Conservation (phyloP, 2,113 vertebrate genomes). For the Orientallactaga bullata region DNA sequence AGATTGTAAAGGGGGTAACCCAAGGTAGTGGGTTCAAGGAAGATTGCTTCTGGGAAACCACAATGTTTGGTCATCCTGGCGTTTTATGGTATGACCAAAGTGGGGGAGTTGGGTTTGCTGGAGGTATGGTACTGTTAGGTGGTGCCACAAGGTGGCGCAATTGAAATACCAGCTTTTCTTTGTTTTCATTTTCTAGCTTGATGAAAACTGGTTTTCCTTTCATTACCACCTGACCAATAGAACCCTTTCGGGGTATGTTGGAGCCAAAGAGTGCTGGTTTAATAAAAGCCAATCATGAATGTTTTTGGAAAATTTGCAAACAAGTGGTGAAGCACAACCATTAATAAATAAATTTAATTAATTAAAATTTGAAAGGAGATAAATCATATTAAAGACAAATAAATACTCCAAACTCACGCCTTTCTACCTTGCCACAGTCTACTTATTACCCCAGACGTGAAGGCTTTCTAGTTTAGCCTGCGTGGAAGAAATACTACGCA, state of each 20-base stretch:
- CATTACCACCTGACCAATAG: conserved; percentile 35
- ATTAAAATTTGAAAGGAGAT: conserved; percentile 46
- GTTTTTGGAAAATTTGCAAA: conserved; percentile 51
- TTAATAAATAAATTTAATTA: conserved; percentile 51
- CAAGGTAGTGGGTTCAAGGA: background rate
- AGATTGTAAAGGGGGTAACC: background rate
- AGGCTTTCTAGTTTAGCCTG: background rate
- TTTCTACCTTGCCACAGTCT: background rate
- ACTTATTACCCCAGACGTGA: background rate
- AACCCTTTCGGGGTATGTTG: background rate
- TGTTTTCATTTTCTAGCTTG: conserved; percentile 76
- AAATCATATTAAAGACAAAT: conserved; percentile 34
- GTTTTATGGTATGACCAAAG: background rate
- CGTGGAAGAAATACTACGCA: background rate
- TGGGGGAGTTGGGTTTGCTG: conserved; percentile 43
- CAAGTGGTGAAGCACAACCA: background rate
- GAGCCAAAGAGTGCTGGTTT: conserved; percentile 23
- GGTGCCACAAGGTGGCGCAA: conserved; percentile 82
- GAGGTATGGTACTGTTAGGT: conserved; percentile 72
- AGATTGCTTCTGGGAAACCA: background rate
- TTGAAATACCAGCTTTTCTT: conserved; percentile 78
- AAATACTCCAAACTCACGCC: background rate
- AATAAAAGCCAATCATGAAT: background rate
- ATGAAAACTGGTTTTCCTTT: conserved; percentile 66
- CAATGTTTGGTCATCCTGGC: background rate